Conservation (phyloP, 2,888 invertebrate species). For the Cantharis nigra region DNA sequence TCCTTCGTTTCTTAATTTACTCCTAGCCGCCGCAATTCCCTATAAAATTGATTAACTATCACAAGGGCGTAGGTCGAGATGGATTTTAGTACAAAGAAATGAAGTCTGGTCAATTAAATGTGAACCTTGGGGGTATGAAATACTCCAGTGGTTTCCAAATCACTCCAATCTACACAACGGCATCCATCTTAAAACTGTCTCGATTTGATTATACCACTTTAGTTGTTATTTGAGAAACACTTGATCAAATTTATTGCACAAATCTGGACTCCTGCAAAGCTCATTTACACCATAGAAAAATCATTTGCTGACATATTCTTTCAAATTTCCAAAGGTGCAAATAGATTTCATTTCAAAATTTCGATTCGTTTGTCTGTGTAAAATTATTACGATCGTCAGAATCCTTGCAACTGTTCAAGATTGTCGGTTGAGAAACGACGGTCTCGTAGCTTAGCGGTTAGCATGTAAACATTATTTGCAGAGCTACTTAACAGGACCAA, state of each 20-base stretch:
- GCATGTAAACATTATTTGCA: too few relatives aligned
- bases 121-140: neutral
- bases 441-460: too few relatives aligned
- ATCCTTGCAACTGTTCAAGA: too few relatives aligned
- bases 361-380: too few relatives aligned
- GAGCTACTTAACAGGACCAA: too few relatives aligned
- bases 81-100: neutral
- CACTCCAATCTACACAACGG: neutral
- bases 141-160: neutral
- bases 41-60: neutral
- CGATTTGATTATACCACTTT: neutral
- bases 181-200: neutral
- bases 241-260: neutral
- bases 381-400: too few relatives aligned
- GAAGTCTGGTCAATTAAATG: neutral
- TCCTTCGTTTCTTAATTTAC: neutral
- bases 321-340: neutral
- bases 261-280: neutral
- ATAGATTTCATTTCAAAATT: too few relatives aligned
- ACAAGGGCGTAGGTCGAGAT: neutral
- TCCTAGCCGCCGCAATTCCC: neutral
- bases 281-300: neutral
- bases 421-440: too few relatives aligned
- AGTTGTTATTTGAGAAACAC: neutral
- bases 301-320: too few relatives aligned